Percentiles rank a stretch among this genome's conserved stretches.
These are phyloP conservation scores for Chiridota heheva DNA, from an alignment of 35 echinoderm and acorn worm species.

Conservation along the genomic window DNA sequence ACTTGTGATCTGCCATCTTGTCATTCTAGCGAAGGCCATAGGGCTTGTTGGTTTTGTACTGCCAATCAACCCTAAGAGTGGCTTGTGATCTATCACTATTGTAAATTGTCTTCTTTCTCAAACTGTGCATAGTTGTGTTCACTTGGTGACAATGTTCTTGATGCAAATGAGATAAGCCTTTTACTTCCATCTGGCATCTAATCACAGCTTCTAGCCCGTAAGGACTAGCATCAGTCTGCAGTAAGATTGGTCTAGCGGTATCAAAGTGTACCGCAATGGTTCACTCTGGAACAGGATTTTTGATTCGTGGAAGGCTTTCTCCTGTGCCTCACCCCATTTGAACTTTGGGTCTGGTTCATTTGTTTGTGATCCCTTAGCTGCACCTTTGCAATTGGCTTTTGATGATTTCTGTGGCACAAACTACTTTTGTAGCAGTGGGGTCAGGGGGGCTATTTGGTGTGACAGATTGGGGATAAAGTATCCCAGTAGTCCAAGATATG, in stretches of 20 bases:
- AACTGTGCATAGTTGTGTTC: constrained; percentile 15
- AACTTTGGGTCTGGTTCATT: not conserved
- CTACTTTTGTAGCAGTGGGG: constrained; percentile 35
- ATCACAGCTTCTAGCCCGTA: constrained; percentile 17
- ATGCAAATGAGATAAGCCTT: not conserved
- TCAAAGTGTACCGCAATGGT: not conserved
- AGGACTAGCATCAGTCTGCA: not conserved
- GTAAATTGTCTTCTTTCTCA: constrained; percentile 34
- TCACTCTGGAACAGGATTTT: not conserved
- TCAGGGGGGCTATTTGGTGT: constrained; percentile 38
- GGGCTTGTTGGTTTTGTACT: constrained; percentile 46
- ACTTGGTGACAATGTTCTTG: not conserved
- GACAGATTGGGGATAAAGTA: constrained; percentile 63
- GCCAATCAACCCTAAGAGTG: constrained; percentile 38
- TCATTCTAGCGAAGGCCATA: constrained; percentile 58
- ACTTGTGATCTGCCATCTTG: constrained; percentile 57
- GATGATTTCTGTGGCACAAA: not conserved
- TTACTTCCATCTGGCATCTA: constrained; percentile 1
- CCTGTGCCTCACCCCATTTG: not conserved
- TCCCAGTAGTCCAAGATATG: constrained; percentile 45
- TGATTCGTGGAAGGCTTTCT: not conserved
- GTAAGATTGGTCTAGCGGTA: not conserved
- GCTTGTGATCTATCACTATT: constrained; percentile 46
- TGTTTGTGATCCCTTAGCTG: not conserved
- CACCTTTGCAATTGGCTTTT: not conserved